phyloP scores from a whole-genome alignment of 2,113 vertebrate genomes.

The Apus apus region DNA sequence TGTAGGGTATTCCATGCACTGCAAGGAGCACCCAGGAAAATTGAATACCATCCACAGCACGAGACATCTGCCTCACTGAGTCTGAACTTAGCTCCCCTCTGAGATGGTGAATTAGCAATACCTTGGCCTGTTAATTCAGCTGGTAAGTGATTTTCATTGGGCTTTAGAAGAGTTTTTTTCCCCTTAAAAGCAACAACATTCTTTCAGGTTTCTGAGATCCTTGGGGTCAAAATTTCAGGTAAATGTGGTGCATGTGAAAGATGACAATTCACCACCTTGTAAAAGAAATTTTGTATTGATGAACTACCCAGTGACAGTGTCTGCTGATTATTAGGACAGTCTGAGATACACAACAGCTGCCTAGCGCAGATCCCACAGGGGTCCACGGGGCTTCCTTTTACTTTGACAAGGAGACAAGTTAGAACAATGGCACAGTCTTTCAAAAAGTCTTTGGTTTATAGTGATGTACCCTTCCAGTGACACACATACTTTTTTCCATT shows the following conservation, averaged over 20 bases:
- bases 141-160: not conserved
- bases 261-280: not conserved
- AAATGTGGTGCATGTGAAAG: not conserved
- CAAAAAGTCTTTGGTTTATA: not conserved
- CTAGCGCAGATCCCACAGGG: not conserved
- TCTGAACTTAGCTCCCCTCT: not conserved
- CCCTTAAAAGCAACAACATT: not conserved
- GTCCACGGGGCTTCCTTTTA: not conserved
- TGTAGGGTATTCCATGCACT: not conserved
- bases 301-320: no score
- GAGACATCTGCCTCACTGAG: not conserved
- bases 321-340: not conserved
- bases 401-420: not conserved
- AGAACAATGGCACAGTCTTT: not conserved
- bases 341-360: not conserved
- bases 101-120: not conserved
- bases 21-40: not conserved
- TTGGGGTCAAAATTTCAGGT: not conserved
- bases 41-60: not conserved
- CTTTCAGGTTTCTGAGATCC: not conserved
- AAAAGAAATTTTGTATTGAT: not conserved
- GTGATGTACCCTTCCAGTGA: not conserved
- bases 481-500: not conserved
- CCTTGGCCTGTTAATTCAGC: not conserved
- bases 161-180: not conserved